A percentile compares a stretch with the other conserved stretches of the same genome.
Evolutionary conservation across 2,113 vertebrate genomes (phyloP).

Genomic region (Brachypteracias leptosomus): DNA sequence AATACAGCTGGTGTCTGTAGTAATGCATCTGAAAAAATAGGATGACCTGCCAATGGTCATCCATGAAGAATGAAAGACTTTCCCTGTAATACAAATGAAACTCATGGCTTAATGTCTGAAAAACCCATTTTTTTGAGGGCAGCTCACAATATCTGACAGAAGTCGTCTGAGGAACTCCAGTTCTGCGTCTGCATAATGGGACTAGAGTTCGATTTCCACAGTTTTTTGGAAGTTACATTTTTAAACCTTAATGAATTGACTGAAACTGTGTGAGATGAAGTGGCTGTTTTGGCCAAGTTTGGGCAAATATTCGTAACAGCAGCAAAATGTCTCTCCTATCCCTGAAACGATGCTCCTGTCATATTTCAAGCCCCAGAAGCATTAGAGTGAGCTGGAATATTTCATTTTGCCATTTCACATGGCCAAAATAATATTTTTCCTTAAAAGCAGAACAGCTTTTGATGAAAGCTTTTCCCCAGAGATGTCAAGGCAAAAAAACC

Average conservation of each 20-base stretch:
- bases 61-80: background rate
- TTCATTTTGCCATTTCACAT: background rate
- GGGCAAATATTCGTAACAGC: background rate
- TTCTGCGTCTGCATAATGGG: background rate
- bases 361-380: background rate
- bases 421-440: background rate
- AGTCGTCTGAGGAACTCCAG: background rate
- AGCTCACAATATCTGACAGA: background rate
- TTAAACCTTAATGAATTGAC: background rate
- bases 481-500: background rate
- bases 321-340: background rate
- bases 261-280: background rate
- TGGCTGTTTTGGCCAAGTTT: background rate
- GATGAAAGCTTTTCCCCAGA: background rate
- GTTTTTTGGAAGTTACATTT: background rate
- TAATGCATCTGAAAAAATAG: background rate
- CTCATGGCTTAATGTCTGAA: background rate
- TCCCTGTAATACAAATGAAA: background rate
- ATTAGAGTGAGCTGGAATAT: background rate
- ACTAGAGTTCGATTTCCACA: background rate
- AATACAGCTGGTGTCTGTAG: background rate
- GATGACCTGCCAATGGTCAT: background rate
- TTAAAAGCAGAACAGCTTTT: background rate
- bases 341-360: background rate
- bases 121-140: background rate